Evolutionary conservation across 2,797 vertebrate species (phyloP).

Genomic region (Tapera naevia): DNA sequence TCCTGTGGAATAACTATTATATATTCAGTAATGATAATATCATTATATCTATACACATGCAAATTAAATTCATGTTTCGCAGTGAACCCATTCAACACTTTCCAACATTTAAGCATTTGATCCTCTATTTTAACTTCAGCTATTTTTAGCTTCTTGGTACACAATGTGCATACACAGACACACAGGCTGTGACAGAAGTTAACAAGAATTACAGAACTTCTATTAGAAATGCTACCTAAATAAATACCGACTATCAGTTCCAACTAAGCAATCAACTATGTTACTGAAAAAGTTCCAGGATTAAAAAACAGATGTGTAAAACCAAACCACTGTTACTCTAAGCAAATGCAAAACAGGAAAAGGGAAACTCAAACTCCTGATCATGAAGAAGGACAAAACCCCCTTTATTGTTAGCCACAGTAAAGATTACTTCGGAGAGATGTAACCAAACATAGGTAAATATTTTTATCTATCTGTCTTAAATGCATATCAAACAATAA

Average conservation of each 20-base stretch:
- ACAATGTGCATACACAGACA: background rate
- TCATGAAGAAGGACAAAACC: background rate
- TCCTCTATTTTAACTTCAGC: background rate
- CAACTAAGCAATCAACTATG: background rate
- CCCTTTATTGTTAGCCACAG: background rate
- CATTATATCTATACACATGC: background rate
- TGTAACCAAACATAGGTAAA: background rate
- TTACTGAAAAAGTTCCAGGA: background rate
- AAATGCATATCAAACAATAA: background rate
- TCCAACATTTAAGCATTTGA: background rate
- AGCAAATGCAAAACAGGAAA: background rate
- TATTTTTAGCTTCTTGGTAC: background rate
- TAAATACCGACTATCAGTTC: background rate
- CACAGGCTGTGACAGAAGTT: background rate
- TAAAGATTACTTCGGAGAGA: background rate
- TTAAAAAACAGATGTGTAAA: background rate
- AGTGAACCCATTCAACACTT: background rate
- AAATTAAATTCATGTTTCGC: background rate
- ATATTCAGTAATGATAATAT: background rate
- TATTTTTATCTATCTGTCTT: background rate
- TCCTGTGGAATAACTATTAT: background rate
- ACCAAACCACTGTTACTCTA: background rate
- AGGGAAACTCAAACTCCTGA: background rate
- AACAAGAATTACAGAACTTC: background rate
- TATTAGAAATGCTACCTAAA: background rate